Base-by-base conservation (phyloP, 2,888 invertebrate species). In the Macrophya annulata region DNA sequence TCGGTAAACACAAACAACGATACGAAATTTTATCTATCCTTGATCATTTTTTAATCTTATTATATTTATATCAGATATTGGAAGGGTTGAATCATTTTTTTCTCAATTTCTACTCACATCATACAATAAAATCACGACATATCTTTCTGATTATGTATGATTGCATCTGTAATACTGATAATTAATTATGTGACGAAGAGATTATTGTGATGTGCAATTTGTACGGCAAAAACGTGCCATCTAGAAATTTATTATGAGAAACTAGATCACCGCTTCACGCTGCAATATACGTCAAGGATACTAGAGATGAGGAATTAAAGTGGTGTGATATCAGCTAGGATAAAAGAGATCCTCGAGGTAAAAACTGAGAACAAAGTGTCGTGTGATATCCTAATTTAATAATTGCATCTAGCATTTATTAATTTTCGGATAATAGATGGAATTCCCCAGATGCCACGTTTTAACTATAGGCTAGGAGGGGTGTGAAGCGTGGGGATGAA, bases 221-320 rank as follows among this genome's bases (percentile, higher is more conserved):
- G 25, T 9, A 62, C 25, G 9, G 25, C 21, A 4, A 62, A 62
- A 3, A 10, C 25, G 62, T 62, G 10, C 25, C 12, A 12, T 21
- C 62, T 25, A 25, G 62, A 62, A 62, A 62, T 62, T 25, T 62
- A 62, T 62, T 25, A 62, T 5, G 62, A 62, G 62, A 62, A 25
- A 62, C 25, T 4, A 25, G 62, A 62, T 62, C 62, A 25, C 25
- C 12, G 9, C 62, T 25, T 25, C 10, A 62, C 62, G 62, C 62
- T 62, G 21, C 25, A 25, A 25, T 4, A 62, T 62, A 25, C 12
- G 21, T 62, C 25, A 12, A 25, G 62, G 21, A 62, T 62, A 12
- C 25, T 62, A 4, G 62, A 10, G 62, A 21, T 62, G 2, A 62
- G 21, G 62, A 62, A 62, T 10, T 25, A 62, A 4, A 62, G 62